Conservation (phyloP, 1,140 invertebrate species). For the Pogonomyrmex barbatus region DNA sequence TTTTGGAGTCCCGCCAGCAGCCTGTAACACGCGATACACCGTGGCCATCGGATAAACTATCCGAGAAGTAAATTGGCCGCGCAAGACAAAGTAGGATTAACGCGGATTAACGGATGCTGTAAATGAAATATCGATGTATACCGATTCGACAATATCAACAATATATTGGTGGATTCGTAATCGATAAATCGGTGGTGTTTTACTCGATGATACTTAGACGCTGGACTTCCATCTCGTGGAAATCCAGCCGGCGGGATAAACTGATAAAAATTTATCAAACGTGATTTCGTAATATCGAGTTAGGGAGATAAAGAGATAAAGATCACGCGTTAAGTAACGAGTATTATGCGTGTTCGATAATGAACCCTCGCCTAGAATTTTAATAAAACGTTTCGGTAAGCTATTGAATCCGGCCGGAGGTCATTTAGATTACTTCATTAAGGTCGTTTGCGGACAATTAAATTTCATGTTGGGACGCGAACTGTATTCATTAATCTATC, state of each 20-base stretch:
- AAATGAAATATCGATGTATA: neutral
- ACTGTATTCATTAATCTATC: slow-evolving; percentile 29
- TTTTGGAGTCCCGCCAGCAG: slow-evolving; percentile 41
- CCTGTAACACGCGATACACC: neutral
- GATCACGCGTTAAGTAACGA: slow-evolving; percentile 1
- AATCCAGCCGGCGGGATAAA: neutral
- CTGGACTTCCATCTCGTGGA: neutral
- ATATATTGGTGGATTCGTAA: neutral
- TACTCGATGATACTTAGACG: neutral
- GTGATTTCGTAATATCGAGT: slow-evolving; percentile 17
- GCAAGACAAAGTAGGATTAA: neutral
- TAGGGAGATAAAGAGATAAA: neutral
- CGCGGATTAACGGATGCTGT: neutral
- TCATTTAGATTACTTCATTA: slow-evolving; percentile 26
- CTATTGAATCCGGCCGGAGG: neutral
- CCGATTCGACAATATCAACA: neutral
- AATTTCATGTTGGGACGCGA: slow-evolving; percentile 14
- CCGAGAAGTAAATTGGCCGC: neutral
- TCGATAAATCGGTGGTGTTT: neutral
- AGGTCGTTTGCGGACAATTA: slow-evolving; percentile 54
- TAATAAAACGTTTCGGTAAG: slow-evolving; percentile 38
- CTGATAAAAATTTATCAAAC: slow-evolving; percentile 22
- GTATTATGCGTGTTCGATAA: slow-evolving; percentile 22
- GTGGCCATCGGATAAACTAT: neutral
- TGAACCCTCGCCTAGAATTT: neutral